Base-by-base conservation (phyloP, 1,140 invertebrate genomes). In the Anadara kagoshimensis region DNA sequence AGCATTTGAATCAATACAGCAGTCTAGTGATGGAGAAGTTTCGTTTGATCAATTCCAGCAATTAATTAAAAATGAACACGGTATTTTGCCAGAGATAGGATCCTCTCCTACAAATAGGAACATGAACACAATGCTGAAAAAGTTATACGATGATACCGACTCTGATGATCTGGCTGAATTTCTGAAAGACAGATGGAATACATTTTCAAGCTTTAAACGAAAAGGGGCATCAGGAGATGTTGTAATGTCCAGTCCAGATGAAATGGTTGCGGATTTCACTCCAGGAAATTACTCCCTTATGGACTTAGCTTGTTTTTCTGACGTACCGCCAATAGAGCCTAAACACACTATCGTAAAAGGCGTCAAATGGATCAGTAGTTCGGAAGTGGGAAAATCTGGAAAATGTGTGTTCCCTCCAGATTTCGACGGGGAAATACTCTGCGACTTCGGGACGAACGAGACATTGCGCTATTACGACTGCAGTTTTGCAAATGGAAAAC, bases 201-300 rank as follows among this genome's bases (percentile, higher is more conserved):
- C 57, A 54, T 72, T 72, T 66, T 62, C 62, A 1, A 51, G 62
- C 0, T 72, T 72, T 26, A 36, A 45, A 65, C 41, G 69, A 18
- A 11, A 36, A 24, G 69, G 69, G 16, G 26, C 36, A 26, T 16
- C 29, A 41, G 66, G 68, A 1, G 41, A 69, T 29, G n/a, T 66
- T 5, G 71, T 75, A 12, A 78, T 78, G 76, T 70, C 56, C 10
- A 67, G 76, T 24, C 56, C 47, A 16, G 22, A 64, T 36, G 76
- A 57, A 41, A 78, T 78, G 54, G 76, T 78, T 3, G 72, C 36
- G 1, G 76, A 78, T 41, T 41, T 59, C 29, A 54, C 75, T 0
- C 76, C 76, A 22, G 76, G 76, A 4, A 67, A 78, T 11, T 78
- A 78, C 54, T 66, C 44, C 16, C 45, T 78, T 7, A 56, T 61